Evolutionary conservation across 2,113 vertebrate species (phyloP), one percentile per base, ranked within the genome.

Genomic region (Aix galericulata): DNA sequence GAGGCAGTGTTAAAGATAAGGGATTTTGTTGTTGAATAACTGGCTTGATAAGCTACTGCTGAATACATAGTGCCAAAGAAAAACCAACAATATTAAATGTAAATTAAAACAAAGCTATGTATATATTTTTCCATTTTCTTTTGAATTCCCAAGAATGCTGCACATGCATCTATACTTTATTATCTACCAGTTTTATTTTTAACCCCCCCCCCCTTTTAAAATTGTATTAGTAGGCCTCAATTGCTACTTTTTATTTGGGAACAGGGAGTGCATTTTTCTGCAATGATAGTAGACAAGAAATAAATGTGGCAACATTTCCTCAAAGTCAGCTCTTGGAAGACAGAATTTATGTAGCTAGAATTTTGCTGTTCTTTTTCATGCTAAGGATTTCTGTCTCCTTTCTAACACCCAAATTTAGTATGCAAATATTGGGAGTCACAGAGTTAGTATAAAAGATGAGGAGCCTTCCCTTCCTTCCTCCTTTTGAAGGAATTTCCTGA

Each of bases 1-100:
- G 32, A 91, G 71, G 23, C 20, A 75, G 29, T 90, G 34, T 72
- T 94, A 10, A 86, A 79, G 82, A 89, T 95, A 94, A 97, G 92
- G 71, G 10, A 56, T 68, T 97, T 86, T 26, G 52, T 92, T 84
- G 26, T 67, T 77, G 78, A 96, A 68, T 88, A 85, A 89, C 36
- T 84, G 71, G 34, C 40, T 92, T 86, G 76, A 79, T 95, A 84
- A 86, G 86, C 38, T 63, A 62, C 40, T 71, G 20, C 42, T 79
- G 74, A 90, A 85, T 72, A 56, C 13, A 27, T 8, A 40, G 15
- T 0, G 1, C 23, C 87, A 94, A 82, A 84, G 50, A 58, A 92
- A 93, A 74, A 17, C 4, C 38, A 82, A 66, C 29, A 66, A 16
- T 34, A 23, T 6, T 85, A 94, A 89, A 91, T 52, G 74, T 64